Conservation (phyloP, 2,888 invertebrate genomes). For the Sycophila texana region DNA sequence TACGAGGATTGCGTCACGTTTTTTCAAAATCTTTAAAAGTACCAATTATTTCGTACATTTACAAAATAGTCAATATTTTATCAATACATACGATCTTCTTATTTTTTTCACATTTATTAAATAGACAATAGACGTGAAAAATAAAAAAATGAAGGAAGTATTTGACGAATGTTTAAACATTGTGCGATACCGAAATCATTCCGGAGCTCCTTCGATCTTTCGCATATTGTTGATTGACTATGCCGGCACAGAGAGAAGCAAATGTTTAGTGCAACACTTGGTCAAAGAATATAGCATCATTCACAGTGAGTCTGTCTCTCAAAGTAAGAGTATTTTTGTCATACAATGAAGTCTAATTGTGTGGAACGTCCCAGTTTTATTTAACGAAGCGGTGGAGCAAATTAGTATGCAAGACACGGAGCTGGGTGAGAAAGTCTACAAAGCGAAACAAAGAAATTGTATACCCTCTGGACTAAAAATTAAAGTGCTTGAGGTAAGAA, state of each 20-base stretch:
- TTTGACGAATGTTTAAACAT: conserved; percentile 72
- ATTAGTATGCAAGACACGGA: conserved; percentile 72
- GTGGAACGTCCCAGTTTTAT: conserved; percentile 76
- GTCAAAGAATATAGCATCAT: conserved; percentile 78
- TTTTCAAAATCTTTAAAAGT: conserved; percentile 40
- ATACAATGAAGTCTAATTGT: not conserved
- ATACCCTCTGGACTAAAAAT: conserved; percentile 61
- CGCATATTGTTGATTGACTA: conserved; percentile 80
- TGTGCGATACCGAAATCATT: conserved; percentile 69
- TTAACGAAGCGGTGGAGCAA: conserved; percentile 77
- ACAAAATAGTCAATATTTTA: not conserved
- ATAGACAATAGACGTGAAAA: conserved; percentile 23
- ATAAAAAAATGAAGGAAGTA: conserved; percentile 68
- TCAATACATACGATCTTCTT: not conserved
- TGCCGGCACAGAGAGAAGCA: conserved; percentile 77
- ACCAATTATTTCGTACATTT: not conserved
- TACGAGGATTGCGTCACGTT: conserved; percentile 33
- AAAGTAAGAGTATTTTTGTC: not conserved
- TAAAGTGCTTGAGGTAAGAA: conserved; percentile 66
- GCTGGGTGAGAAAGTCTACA: conserved; percentile 61
- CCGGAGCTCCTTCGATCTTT: conserved; percentile 78
- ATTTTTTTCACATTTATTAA: conserved; percentile 1
- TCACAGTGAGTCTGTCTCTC: conserved; percentile 71
- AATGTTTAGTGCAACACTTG: conserved; percentile 77
- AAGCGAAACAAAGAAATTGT: conserved; percentile 50